Evolutionary conservation across 2,797 vertebrate genomes (phyloP).

Genomic region (Gymnoscopelus braueri): DNA sequence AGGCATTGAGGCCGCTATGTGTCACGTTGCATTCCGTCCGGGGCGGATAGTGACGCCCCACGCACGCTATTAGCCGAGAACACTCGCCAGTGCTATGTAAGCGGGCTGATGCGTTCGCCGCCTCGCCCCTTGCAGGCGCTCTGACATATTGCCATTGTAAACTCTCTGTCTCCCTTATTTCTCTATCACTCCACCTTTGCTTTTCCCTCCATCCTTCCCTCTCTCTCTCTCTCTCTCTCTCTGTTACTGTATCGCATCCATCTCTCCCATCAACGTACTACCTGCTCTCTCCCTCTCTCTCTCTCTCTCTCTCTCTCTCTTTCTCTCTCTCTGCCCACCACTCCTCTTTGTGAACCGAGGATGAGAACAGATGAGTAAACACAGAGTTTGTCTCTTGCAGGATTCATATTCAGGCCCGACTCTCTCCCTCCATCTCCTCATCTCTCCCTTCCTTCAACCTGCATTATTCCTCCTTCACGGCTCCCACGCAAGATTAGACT

Average conservation of each 20-base stretch:
- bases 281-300: conserved; percentile 40
- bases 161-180: conserved; percentile 60
- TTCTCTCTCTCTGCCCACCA: conserved; percentile 10
- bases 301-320: conserved; percentile 32
- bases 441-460: conserved; percentile 52
- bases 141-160: conserved; percentile 60
- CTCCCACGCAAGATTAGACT: conserved; percentile 65
- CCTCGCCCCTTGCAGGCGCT: conserved; percentile 50
- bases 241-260: conserved; percentile 59
- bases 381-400: conserved; percentile 38
- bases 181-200: conserved; percentile 20
- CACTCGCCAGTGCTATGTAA: conserved; percentile 50
- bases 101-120: conserved; percentile 37
- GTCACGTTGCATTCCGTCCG: conserved; percentile 65
- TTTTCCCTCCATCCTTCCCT: conserved; percentile 16
- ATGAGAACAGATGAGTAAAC: conserved; percentile 70
- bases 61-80: conserved; percentile 54
- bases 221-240: conserved; percentile 26
- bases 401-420: conserved; percentile 63
- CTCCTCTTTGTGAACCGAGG: conserved; percentile 39
- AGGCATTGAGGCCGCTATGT: conserved; percentile 53
- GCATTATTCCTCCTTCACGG: conserved; percentile 56
- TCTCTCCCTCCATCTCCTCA: conserved; percentile 17
- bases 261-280: too few relatives aligned
- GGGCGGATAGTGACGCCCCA: conserved; percentile 61